These are phyloP conservation scores for Platycheirus albimanus DNA, from an alignment of 2,888 invertebrate species.

Conservation along the genomic window DNA sequence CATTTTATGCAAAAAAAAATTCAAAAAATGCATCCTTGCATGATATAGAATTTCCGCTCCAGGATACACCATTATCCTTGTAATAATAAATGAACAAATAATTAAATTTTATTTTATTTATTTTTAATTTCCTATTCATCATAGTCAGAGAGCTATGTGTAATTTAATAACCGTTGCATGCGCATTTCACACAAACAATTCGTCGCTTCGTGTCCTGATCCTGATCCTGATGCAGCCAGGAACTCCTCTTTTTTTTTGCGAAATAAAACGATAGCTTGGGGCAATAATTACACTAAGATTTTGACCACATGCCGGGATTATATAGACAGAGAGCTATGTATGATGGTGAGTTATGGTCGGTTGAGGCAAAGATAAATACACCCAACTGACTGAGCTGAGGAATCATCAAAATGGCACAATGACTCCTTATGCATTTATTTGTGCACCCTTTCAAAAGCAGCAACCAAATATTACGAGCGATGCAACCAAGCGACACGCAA, in stretches of 20 bases:
- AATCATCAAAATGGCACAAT: slow-evolving; percentile 30
- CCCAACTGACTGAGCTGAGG: slow-evolving; percentile 22
- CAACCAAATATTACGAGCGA: not conserved
- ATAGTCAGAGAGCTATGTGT: slow-evolving; percentile 60
- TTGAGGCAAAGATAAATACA: slow-evolving; percentile 6
- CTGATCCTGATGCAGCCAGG: too few species aligned
- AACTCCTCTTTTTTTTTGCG: too few species aligned
- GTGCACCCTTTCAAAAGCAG: slow-evolving; percentile 35
- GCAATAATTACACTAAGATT: slow-evolving; percentile 82
- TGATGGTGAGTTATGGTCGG: not conserved
- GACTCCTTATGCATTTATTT: slow-evolving; percentile 51
- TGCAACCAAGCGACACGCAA: slow-evolving; percentile 50
- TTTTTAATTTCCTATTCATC: slow-evolving; percentile 68
- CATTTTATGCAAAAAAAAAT: not conserved
- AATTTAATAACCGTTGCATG: slow-evolving; percentile 74
- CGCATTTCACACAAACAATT: slow-evolving; percentile 44
- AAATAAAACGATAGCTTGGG: slow-evolving; percentile 76
- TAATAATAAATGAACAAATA: slow-evolving; percentile 47
- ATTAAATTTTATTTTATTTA: slow-evolving; percentile 69
- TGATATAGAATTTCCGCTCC: slow-evolving; percentile 46
- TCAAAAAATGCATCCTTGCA: slow-evolving; percentile 27
- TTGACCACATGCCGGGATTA: slow-evolving; percentile 82
- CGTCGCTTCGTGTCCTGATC: not conserved
- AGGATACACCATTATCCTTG: slow-evolving; percentile 60
- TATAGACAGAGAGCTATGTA: slow-evolving; percentile 67